Conservation (phyloP, 2,888 invertebrate genomes). For the Rhagophthalmus giganteus region DNA sequence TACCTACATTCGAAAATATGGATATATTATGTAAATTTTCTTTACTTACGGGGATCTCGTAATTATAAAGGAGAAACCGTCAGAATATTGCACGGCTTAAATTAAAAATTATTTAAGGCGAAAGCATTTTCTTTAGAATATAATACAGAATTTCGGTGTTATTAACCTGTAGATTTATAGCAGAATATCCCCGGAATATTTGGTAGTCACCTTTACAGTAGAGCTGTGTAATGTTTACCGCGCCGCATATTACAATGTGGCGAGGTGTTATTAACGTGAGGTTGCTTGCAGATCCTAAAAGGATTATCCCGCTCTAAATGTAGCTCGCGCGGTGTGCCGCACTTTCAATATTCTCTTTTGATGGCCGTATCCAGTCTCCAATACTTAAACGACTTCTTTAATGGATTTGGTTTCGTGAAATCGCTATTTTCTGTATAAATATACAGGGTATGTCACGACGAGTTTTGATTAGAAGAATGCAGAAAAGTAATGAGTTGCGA, state of each 20-base stretch:
- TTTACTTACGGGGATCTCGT: too few species aligned
- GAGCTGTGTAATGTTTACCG: constrained; percentile 26
- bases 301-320: constrained; percentile 34
- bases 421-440: constrained; percentile 18
- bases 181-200: constrained; percentile 10
- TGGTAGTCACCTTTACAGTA: constrained; percentile 15
- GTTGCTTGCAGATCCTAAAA: constrained; percentile 28
- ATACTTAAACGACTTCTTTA: constrained; percentile 20
- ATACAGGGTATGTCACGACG: too few species aligned
- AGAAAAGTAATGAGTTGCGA: neutral
- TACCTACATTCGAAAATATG: too few species aligned
- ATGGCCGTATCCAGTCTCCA: constrained; percentile 8
- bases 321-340: constrained; percentile 26
- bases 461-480: too few species aligned
- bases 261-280: constrained; percentile 29
- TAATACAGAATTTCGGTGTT: constrained; percentile 7
- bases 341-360: constrained; percentile 28
- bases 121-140: neutral
- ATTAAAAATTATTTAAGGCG: neutral
- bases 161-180: constrained; percentile 22
- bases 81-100: too few species aligned
- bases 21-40: too few species aligned
- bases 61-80: too few species aligned
- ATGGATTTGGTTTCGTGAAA: constrained; percentile 22
- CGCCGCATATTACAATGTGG: constrained; percentile 29